phyloP scores from a whole-genome alignment of 2,113 vertebrate species.

The Syngnathoides biaculeatus region DNA sequence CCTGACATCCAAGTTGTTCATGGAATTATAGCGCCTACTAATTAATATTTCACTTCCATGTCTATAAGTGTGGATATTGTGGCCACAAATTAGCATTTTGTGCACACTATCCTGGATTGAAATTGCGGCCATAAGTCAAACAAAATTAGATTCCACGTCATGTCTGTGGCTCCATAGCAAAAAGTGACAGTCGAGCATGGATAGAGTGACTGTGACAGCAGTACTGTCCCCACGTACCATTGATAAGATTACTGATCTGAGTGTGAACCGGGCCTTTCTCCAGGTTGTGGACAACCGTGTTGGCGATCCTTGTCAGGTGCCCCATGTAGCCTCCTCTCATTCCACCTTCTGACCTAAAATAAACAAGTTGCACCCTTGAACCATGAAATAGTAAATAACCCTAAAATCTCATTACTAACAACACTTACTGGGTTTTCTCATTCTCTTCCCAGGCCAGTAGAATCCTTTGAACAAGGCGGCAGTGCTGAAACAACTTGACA shows the following conservation, averaged over 20 bases:
- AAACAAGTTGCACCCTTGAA: neutral
- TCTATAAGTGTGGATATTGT: neutral
- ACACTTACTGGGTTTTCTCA: slow-evolving; percentile 89
- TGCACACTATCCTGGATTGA: neutral
- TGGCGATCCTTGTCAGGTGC: slow-evolving; percentile 94
- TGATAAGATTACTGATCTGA: slow-evolving; percentile 82
- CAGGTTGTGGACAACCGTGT: slow-evolving; percentile 89
- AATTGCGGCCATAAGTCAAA: neutral
- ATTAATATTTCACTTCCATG: too few species aligned
- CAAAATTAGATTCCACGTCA: neutral
- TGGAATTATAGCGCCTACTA: too few species aligned
- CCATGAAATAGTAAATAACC: neutral
- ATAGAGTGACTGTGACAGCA: too few species aligned
- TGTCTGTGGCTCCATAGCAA: neutral
- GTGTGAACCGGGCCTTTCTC: slow-evolving; percentile 87
- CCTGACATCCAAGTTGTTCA: too few species aligned
- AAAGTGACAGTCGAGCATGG: neutral
- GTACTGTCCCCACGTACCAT: slow-evolving; percentile 72
- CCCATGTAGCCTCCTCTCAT: slow-evolving; percentile 95
- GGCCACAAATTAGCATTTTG: neutral
- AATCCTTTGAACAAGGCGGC: slow-evolving; percentile 90
- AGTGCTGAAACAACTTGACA: slow-evolving; percentile 88
- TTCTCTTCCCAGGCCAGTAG: slow-evolving; percentile 95
- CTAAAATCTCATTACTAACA: neutral
- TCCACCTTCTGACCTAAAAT: slow-evolving; percentile 84